Evolutionary conservation across 2,113 vertebrate genomes (phyloP).

Genomic region (Mungos mungo): DNA sequence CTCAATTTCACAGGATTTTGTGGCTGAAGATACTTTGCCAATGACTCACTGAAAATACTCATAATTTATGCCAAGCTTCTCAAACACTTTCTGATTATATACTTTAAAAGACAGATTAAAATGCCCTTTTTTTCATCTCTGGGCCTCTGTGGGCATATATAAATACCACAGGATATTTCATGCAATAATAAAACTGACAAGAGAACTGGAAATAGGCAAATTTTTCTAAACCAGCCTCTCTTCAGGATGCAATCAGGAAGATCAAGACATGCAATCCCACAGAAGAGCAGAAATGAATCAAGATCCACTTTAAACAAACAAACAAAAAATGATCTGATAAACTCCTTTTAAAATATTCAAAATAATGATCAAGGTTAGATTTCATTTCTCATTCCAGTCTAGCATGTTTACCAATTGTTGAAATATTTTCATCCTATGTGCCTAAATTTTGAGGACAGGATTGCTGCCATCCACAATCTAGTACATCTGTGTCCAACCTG

Average conservation of each 20-base stretch:
- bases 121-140: slow-evolving; percentile 35
- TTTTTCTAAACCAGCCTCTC: neutral
- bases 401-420: neutral
- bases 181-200: neutral
- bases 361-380: slow-evolving; percentile 2
- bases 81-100: slow-evolving; percentile 26
- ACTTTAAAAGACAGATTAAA: slow-evolving; percentile 35
- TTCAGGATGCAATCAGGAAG: neutral
- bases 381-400: slow-evolving; percentile 1
- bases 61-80: slow-evolving; percentile 36
- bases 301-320: slow-evolving; percentile 10
- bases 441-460: neutral
- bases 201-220: slow-evolving; percentile 5
- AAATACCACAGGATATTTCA: slow-evolving; percentile 31
- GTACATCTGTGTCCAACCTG: neutral
- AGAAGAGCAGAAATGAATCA: neutral
- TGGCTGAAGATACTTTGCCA: neutral
- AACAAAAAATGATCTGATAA: slow-evolving; percentile 9
- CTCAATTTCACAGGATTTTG: slow-evolving; percentile 37
- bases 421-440: neutral
- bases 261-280: neutral
- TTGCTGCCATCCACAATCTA: neutral
- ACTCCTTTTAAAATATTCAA: slow-evolving; percentile 42
- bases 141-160: neutral
- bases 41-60: slow-evolving; percentile 30